Conservation (phyloP, 2,888 invertebrate genomes). For the Cyclophora punctaria region DNA sequence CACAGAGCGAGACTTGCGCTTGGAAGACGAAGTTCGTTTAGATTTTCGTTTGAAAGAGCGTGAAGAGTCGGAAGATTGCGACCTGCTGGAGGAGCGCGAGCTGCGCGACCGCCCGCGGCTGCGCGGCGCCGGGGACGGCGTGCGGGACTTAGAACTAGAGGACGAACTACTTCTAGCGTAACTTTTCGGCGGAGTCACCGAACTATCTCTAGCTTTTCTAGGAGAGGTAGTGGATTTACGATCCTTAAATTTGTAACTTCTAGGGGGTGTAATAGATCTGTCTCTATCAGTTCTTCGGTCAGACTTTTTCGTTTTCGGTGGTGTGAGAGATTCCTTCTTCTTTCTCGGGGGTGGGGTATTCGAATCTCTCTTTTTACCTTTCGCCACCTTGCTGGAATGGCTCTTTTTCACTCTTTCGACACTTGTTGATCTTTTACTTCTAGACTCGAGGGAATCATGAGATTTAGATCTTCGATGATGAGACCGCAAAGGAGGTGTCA, state of each 20-base stretch:
- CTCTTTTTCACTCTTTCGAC: constrained; percentile 27
- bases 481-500: constrained; percentile 30
- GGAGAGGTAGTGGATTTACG: constrained; percentile 31
- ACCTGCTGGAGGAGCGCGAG: constrained; percentile 32
- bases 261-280: constrained; percentile 34
- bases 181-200: constrained; percentile 58
- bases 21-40: no score
- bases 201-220: constrained; percentile 44
- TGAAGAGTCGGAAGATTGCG: constrained; percentile 1
- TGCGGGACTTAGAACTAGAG: constrained; percentile 44
- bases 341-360: constrained; percentile 32
- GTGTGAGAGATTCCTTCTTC: constrained; percentile 26
- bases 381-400: constrained; percentile 35
- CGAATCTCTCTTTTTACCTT: constrained; percentile 23
- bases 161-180: constrained; percentile 48
- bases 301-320: constrained; percentile 33
- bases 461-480: constrained; percentile 33
- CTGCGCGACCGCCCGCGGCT: constrained; percentile 28
- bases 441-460: constrained; percentile 18
- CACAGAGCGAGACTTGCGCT: constrained; percentile 27
- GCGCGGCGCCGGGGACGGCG: constrained; percentile 34
- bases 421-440: constrained; percentile 6
- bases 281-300: constrained; percentile 35
- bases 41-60: constrained; percentile 32
- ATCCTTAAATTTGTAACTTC: constrained; percentile 36